These are phyloP conservation scores for Melinaea marsaeus DNA, from an alignment of 2,888 invertebrate genomes.

Conservation along the genomic window DNA sequence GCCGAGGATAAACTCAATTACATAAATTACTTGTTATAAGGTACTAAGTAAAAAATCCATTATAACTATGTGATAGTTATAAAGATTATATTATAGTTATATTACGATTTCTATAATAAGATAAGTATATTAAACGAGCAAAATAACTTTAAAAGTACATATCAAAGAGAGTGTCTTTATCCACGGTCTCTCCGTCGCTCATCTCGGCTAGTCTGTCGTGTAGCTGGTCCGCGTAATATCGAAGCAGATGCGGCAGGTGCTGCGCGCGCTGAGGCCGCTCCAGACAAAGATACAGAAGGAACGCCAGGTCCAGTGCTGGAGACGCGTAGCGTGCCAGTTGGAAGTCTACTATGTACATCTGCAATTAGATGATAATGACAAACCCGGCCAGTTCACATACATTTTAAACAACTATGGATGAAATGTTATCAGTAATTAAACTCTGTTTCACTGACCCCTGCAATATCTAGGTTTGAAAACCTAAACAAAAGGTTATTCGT, in stretches of 20 bases:
- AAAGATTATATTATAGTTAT: no score
- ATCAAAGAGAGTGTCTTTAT: slow-evolving; percentile 72
- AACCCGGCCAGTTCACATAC: no score
- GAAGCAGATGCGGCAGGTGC: slow-evolving; percentile 77
- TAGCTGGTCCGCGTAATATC: slow-evolving; percentile 79
- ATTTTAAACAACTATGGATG: no score
- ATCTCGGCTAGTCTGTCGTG: slow-evolving; percentile 75
- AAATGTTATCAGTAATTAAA: no score
- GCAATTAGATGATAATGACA: slow-evolving; percentile 25
- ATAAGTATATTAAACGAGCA: no score
- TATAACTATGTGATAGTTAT: no score
- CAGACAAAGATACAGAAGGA: slow-evolving; percentile 82
- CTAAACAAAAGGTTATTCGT: slow-evolving; percentile 84
- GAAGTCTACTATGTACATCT: slow-evolving; percentile 85
- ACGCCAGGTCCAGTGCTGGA: slow-evolving; percentile 82
- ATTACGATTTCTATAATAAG: no score
- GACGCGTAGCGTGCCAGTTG: slow-evolving; percentile 84
- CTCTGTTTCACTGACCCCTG: slow-evolving; percentile 61
- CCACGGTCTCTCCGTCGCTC: slow-evolving; percentile 67
- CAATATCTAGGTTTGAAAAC: slow-evolving; percentile 73
- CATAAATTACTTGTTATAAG: no score
- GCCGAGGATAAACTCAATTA: no score
- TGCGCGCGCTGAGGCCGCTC: slow-evolving; percentile 78
- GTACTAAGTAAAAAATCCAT: no score
- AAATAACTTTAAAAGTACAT: slow-evolving; percentile 53